Conservation (phyloP, 2,113 vertebrate genomes). For the Hippocampus zosterae region DNA sequence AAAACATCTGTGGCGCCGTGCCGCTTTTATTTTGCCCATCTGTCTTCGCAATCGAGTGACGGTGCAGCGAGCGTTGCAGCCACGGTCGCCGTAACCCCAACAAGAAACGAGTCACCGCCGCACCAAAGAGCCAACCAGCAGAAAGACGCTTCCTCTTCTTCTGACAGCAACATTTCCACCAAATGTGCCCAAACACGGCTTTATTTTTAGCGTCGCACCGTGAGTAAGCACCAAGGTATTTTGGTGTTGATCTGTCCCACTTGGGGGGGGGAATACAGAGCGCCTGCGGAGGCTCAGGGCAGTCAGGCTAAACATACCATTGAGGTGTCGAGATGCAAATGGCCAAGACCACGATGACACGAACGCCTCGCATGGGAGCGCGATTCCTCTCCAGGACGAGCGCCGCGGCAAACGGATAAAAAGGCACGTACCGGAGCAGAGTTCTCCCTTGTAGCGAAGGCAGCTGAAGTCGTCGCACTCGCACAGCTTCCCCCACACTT, state of each 20-base stretch:
- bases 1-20: slow-evolving; percentile 19
- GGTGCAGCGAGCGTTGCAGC: slow-evolving; percentile 37
- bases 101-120: slow-evolving; percentile 16
- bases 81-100: slow-evolving; percentile 8
- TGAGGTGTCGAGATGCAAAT: slow-evolving; percentile 1
- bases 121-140: slow-evolving; percentile 35
- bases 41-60: slow-evolving; percentile 33
- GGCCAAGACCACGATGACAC: not conserved
- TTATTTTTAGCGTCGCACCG: slow-evolving; percentile 63
- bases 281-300: slow-evolving; percentile 23
- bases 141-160: slow-evolving; percentile 22
- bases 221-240: slow-evolving; percentile 67
- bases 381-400: too few relatives aligned
- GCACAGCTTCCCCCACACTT: slow-evolving; percentile 89
- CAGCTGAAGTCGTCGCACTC: slow-evolving; percentile 99
- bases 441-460: slow-evolving; percentile 88
- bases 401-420: not conserved
- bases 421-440: slow-evolving; percentile 87
- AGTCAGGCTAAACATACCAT: slow-evolving; percentile 20
- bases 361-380: too few relatives aligned
- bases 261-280: slow-evolving; percentile 38
- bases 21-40: slow-evolving; percentile 31
- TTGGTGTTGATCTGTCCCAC: slow-evolving; percentile 59
- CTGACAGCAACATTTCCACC: slow-evolving; percentile 29
- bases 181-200: slow-evolving; percentile 52